phyloP scores from a whole-genome alignment of 2,888 invertebrate species.

The Tubulanus polymorphus region DNA sequence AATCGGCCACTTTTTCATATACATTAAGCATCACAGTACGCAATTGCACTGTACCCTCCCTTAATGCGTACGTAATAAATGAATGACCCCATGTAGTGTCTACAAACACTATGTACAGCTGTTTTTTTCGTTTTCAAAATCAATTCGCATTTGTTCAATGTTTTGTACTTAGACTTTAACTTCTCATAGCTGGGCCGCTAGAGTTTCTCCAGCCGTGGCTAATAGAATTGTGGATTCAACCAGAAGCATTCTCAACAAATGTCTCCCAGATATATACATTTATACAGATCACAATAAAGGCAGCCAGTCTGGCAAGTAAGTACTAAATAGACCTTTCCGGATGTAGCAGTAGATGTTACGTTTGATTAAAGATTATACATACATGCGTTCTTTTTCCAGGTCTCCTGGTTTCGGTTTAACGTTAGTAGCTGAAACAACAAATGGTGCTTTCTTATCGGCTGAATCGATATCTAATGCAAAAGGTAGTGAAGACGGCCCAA shows the following conservation, averaged over 20 bases:
- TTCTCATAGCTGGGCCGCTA: constrained; percentile 61
- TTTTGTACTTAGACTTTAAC: constrained; percentile 13
- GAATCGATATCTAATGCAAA: constrained; percentile 54
- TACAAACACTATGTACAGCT: too few relatives aligned
- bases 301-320: constrained; percentile 72
- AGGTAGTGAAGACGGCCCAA: constrained; percentile 58
- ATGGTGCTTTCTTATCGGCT: constrained; percentile 60
- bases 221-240: constrained; percentile 91
- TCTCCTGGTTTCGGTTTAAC: constrained; percentile 79
- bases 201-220: constrained; percentile 89
- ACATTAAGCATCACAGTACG: too few relatives aligned
- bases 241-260: constrained; percentile 84
- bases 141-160: neutral
- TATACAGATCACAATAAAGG: constrained; percentile 89
- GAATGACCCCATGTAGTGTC: too few relatives aligned
- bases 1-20: too few relatives aligned
- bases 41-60: too few relatives aligned
- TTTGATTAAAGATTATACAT: constrained; percentile 3
- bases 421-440: constrained; percentile 85
- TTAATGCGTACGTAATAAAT: too few relatives aligned
- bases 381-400: constrained; percentile 29
- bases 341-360: neutral
- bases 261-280: constrained; percentile 92
- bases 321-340: constrained; percentile 9
- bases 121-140: neutral